Evolutionary conservation across 2,797 vertebrate genomes (phyloP), one percentile per base, ranked within the genome.

Genomic region (Microctenopoma steveboyesi): DNA sequence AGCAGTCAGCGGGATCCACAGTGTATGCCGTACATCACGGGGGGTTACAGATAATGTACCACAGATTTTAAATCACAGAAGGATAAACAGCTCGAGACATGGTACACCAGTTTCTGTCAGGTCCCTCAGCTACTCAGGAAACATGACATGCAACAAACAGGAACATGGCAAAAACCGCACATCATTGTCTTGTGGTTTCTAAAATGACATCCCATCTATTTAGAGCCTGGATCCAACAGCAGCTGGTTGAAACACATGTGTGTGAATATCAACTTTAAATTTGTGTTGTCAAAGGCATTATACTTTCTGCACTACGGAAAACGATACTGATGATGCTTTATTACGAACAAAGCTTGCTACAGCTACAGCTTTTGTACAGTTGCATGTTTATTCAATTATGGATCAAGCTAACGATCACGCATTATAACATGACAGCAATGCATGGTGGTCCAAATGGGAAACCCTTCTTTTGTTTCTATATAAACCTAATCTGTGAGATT

Each of bases 11-110:
- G 14, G 61, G 59, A 47, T 35, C 16, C 25, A 58, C 27, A 33
- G 43, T 15, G 7, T 11, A 28, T 5, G 42, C 42, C 51, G 37
- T 69, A 46, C 16, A 72, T 71, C 52, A 60, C 46, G 25, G 48
- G 45, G 22, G 15, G 56, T 71, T 43, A 69, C 56, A 71, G 22
- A 69, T 79, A 18, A 78, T 65, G 70, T 67, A 71, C 46, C 52
- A 59, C 9, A 3, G 30, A 77, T 48, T 54, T 67, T 9, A 42
- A 53, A 50, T 58, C 53, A 64, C 42, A 51, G 15, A 66, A 42
- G 55, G n/a, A 69, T 59, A 35, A 75, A 75, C 63, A 33, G 43
- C 51, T 60, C 7, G 25, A 71, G 62, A 73, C 74, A 69, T 40
- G 33, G 10, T 61, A 69, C n/a, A 54, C 43, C 58, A 14, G 35